Conservation (phyloP, 1,140 invertebrate genomes). For the Drosophila pruinosa region DNA sequence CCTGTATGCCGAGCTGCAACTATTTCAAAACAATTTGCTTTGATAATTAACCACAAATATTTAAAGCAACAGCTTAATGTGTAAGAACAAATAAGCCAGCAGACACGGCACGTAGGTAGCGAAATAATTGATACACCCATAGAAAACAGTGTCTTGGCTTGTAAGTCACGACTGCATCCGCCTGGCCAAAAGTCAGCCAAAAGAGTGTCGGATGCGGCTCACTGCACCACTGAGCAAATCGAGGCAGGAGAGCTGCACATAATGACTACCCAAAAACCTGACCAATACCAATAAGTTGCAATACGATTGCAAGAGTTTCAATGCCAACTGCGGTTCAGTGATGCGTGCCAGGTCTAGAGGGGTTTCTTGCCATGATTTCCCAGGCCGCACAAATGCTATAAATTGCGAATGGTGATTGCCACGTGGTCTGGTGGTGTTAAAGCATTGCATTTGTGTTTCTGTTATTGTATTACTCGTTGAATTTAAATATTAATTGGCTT, state of each 20-base stretch:
- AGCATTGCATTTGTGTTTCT: conserved; percentile 40
- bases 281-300: conserved; percentile 21
- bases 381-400: background rate
- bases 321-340: conserved; percentile 47
- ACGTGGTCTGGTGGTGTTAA: conserved; percentile 33
- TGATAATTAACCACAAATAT: conserved; percentile 68
- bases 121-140: conserved; percentile 32
- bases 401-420: conserved; percentile 18
- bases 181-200: conserved; percentile 45
- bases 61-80: conserved; percentile 69
- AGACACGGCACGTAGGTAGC: conserved; percentile 3
- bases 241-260: conserved; percentile 38
- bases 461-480: conserved; percentile 47
- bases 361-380: conserved; percentile 12
- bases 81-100: conserved; percentile 62
- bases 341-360: conserved; percentile 17
- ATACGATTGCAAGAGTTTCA: conserved; percentile 56
- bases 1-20: conserved; percentile 34
- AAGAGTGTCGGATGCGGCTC: conserved; percentile 38
- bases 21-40: conserved; percentile 56
- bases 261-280: conserved; percentile 41
- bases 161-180: conserved; percentile 51
- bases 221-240: conserved; percentile 58
- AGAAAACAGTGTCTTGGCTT: background rate
- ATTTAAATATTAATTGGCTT: conserved; percentile 66